A percentile compares a stretch with the other conserved stretches of the same genome.
These are phyloP conservation scores for Salvator merianae DNA, from an alignment of 2,113 vertebrate genomes.

Conservation along the genomic window DNA sequence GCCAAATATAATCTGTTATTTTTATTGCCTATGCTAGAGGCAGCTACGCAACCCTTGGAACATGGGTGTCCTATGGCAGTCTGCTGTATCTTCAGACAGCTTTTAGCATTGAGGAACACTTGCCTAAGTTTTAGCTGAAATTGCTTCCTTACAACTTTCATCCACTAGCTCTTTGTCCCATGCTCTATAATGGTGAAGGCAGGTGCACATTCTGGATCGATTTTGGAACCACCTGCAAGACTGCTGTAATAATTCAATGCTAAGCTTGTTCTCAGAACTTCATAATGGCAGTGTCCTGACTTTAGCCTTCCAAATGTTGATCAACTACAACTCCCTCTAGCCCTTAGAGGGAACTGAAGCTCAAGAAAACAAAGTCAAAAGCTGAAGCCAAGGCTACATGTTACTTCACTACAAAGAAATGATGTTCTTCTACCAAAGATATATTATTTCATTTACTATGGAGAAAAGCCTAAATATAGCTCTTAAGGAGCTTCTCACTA, in stretches of 20 bases:
- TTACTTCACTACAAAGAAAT: neutral
- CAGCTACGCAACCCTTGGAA: no score
- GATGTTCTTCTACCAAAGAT: neutral
- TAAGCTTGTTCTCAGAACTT: neutral
- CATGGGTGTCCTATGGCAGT: no score
- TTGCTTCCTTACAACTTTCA: no score
- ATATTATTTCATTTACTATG: neutral
- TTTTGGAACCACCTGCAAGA: neutral
- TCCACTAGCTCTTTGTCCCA: no score
- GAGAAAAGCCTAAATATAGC: neutral
- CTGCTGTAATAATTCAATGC: neutral
- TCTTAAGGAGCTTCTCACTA: neutral
- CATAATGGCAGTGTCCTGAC: neutral
- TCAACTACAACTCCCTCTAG: no score
- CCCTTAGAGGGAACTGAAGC: no score
- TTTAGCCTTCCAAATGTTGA: neutral
- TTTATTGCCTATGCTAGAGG: no score
- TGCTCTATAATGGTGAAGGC: neutral
- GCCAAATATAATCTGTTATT: no score
- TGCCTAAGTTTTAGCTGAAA: no score
- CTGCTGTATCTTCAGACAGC: no score
- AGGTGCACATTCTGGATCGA: neutral
- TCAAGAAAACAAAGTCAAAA: neutral
- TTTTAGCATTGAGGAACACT: no score
- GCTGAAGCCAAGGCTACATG: neutral